phyloP scores from a whole-genome alignment of 2,888 invertebrate species.

The Hetaerina titia region DNA sequence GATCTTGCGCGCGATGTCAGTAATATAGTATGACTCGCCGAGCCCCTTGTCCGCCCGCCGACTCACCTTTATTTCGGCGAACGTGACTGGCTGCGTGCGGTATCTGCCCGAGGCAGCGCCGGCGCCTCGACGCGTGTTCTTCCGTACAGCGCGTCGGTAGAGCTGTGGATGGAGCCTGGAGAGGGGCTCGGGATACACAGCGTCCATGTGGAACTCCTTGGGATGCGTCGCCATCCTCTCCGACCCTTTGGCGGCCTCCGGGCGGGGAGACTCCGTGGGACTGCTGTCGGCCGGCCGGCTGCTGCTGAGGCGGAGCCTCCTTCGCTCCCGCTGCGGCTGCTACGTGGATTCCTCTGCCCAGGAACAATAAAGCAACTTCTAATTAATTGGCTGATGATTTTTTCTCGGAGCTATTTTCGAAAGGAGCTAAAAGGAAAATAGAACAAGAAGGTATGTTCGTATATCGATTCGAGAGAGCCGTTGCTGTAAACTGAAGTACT shows the following conservation, averaged over 20 bases:
- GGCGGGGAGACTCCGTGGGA: not conserved
- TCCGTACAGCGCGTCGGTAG: conserved; percentile 78
- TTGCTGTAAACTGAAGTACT: too few species aligned
- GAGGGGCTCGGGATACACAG: conserved; percentile 85
- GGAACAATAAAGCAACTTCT: not conserved
- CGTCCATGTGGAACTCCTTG: conserved; percentile 78
- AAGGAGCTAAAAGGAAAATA: too few species aligned
- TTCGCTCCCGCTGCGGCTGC: not conserved
- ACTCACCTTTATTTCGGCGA: conserved; percentile 86
- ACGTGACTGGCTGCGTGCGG: conserved; percentile 86
- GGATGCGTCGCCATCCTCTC: conserved; percentile 6
- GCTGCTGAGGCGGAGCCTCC: not conserved
- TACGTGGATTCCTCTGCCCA: not conserved
- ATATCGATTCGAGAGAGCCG: too few species aligned
- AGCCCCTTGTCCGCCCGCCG: too few species aligned
- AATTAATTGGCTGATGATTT: too few species aligned
- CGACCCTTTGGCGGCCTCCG: too few species aligned
- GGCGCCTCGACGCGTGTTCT: conserved; percentile 78
- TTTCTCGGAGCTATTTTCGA: too few species aligned
- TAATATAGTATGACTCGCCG: too few species aligned
- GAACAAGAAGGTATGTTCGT: too few species aligned
- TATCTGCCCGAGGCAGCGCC: conserved; percentile 78
- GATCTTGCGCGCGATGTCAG: too few species aligned
- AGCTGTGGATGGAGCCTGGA: conserved; percentile 79
- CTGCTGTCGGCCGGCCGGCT: not conserved